Evolutionary conservation across 2,797 vertebrate genomes (phyloP), one percentile per base, ranked within the genome.

Genomic region (Percopsis omiscomaycus): DNA sequence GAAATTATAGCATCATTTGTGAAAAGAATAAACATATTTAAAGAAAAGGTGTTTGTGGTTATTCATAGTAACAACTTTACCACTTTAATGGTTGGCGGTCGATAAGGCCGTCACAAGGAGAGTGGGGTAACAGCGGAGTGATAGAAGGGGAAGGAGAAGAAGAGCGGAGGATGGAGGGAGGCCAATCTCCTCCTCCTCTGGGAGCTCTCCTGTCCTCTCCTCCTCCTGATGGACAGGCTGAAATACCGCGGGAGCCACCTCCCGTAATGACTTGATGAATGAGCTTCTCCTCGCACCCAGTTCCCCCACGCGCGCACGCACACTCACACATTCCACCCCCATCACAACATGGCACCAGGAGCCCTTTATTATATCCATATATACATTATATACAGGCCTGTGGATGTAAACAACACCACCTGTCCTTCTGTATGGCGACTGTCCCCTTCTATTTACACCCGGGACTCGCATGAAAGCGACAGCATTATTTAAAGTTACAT

Each of bases 261-360:
- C 84, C 89, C 83, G 78, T 90, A 93, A 93, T 86, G 90, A 91
- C 85, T 87, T 92, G 91, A 93, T 92, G 91, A 93, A 93, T 89
- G 92, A 90, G 83, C 82, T 86, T 88, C 91, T 84, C 75, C 73
- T 57, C 68, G 79, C 71, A 68, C 62, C 66, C n/a, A 59, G 1
- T 30, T 32, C 49, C 6, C 44, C 30, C 64, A 3, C 22, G 12
- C 37, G 57, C 68, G 55, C 71, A 29, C 53, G 37, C 54, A 55
- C 54, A 55, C 54, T 9, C 32, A 16, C 52, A 29, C 28, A 14
- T 5, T 64, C 48, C 77, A 29, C 51, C 71, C 68, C 64, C 68
- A 28, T 63, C 42, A 55, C 65, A 71, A 55, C 69, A 61, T 70
- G 64, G 64, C 72, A 55, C 54, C 50, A n/a, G 58, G 55, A 67